Percentiles rank a stretch among this genome's conserved stretches.
Evolutionary conservation across 2,113 vertebrate species (phyloP).

Genomic region (Phaetusa simplex): DNA sequence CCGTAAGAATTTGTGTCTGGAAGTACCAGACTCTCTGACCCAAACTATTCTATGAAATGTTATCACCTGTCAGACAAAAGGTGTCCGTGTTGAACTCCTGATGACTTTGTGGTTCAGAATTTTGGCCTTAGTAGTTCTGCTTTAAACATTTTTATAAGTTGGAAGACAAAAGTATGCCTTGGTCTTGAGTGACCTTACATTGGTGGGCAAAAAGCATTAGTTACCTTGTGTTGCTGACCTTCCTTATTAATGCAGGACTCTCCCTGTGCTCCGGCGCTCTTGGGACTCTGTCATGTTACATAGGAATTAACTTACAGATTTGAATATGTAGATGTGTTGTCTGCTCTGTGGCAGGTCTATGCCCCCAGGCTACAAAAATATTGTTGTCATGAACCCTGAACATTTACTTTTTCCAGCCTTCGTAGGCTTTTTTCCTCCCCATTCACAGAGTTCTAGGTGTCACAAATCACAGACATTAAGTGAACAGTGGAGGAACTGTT

Average conservation of each 20-base stretch:
- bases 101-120: neutral
- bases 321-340: neutral
- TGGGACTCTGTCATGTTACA: neutral
- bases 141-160: neutral
- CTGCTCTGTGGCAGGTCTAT: neutral
- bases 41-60: neutral
- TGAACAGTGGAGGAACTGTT: neutral
- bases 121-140: neutral
- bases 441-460: neutral
- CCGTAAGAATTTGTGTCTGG: neutral
- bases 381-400: neutral
- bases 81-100: neutral
- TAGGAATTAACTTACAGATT: neutral
- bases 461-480: neutral
- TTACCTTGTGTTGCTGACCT: neutral
- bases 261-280: fast-evolving
- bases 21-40: neutral
- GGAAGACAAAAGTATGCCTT: neutral
- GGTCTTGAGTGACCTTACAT: neutral
- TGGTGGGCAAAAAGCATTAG: too few relatives aligned
- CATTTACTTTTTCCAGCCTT: neutral
- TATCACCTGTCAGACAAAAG: neutral
- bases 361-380: neutral
- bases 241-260: neutral
- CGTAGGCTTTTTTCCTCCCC: neutral